Percentiles rank a stretch among this genome's conserved stretches.
Evolutionary conservation across 2,797 vertebrate genomes (phyloP).

Genomic region (Diceros bicornis): DNA sequence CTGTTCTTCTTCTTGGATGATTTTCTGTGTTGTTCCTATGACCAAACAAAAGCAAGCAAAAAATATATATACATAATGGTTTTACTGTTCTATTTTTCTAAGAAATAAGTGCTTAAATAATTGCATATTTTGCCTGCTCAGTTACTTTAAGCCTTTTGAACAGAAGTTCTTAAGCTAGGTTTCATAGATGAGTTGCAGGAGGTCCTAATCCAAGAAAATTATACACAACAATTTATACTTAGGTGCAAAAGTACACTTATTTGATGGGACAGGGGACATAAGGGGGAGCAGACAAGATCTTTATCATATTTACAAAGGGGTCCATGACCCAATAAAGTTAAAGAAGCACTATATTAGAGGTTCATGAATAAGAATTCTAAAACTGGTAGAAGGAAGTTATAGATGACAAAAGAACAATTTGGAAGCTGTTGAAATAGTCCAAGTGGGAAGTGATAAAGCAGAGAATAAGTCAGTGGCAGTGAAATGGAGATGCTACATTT

Average conservation of each 20-base stretch:
- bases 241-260: not conserved
- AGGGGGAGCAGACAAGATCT: not conserved
- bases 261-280: not conserved
- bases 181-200: not conserved
- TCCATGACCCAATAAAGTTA: not conserved
- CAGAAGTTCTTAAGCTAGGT: not conserved
- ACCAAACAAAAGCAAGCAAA: not conserved
- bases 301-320: not conserved
- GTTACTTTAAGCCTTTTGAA: not conserved
- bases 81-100: not conserved
- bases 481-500: not conserved
- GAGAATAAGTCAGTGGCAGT: not conserved
- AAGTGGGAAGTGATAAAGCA: not conserved
- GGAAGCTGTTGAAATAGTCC: not conserved
- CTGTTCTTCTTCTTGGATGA: not conserved
- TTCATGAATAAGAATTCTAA: not conserved
- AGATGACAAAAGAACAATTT: not conserved
- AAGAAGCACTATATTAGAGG: not conserved
- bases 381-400: not conserved
- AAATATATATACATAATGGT: not conserved
- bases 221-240: not conserved
- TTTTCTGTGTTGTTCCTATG: not conserved
- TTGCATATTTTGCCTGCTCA: not conserved
- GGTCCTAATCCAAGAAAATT: not conserved
- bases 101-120: not conserved